A percentile compares a stretch with the other conserved stretches of the same genome.
Evolutionary conservation across 2,113 vertebrate species (phyloP).

Genomic region (Sinocyclocheilus anshuiensis): DNA sequence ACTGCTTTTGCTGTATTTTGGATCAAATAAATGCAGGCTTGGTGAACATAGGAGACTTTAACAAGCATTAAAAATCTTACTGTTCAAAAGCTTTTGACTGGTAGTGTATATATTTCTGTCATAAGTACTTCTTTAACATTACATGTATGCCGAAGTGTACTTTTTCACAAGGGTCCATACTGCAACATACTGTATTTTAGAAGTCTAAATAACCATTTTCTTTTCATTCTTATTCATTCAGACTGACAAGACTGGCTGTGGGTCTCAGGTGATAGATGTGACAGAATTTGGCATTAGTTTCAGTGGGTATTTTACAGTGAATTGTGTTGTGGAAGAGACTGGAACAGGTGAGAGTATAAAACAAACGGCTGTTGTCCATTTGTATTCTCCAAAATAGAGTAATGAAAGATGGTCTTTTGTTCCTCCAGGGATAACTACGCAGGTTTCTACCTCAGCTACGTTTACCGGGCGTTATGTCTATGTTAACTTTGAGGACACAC

Average conservation of each 20-base stretch:
- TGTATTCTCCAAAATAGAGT: neutral
- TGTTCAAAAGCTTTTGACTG: too few species aligned
- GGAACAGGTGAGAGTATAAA: slow-evolving; percentile 69
- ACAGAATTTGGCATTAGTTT: slow-evolving; percentile 1
- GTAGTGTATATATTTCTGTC: neutral
- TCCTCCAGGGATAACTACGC: slow-evolving; percentile 63
- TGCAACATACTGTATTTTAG: neutral
- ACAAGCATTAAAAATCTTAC: too few species aligned
- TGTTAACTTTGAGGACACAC: slow-evolving; percentile 61
- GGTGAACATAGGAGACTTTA: too few species aligned
- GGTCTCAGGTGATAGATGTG: slow-evolving; percentile 55
- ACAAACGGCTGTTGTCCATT: neutral
- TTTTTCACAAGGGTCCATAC: neutral
- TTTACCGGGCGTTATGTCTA: slow-evolving; percentile 54
- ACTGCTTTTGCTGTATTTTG: too few species aligned
- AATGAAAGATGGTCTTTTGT: neutral
- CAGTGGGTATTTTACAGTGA: slow-evolving; percentile 53
- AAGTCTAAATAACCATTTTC: neutral
- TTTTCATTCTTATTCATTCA: slow-evolving; percentile 38
- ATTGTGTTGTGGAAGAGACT: slow-evolving; percentile 66
- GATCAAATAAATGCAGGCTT: too few species aligned
- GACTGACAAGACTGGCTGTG: slow-evolving; percentile 73
- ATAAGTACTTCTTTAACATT: neutral
- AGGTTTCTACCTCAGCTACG: neutral
- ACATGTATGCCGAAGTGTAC: neutral